Percentiles rank a stretch among this genome's conserved stretches.
phyloP scores from a whole-genome alignment of 1,140 invertebrate genomes.

The Nymphalis io region DNA sequence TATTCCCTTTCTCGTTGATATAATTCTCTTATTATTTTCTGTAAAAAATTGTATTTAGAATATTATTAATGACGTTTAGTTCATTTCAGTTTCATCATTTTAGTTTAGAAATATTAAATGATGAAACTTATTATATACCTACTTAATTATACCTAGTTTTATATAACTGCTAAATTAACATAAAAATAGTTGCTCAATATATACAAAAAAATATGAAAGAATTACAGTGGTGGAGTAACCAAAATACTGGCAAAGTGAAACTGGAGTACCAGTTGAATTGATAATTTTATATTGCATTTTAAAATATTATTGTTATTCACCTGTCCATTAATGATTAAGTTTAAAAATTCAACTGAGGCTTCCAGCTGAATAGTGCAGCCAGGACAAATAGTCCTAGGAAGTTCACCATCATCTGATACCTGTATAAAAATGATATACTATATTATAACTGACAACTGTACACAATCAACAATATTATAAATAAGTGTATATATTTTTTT shows the following conservation, averaged over 20 bases:
- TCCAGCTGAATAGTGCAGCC: slow-evolving; percentile 88
- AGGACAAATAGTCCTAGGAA: slow-evolving; percentile 86
- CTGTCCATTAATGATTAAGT: slow-evolving; percentile 86
- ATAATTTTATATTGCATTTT: neutral
- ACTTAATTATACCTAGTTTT: too few species aligned
- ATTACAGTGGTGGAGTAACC: too few species aligned
- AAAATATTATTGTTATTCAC: slow-evolving; percentile 42
- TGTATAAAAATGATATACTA: slow-evolving; percentile 47
- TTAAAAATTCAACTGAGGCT: slow-evolving; percentile 86
- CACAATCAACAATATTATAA: too few species aligned
- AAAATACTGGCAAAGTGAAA: too few species aligned
- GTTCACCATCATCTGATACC: slow-evolving; percentile 85
- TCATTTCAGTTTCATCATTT: too few species aligned
- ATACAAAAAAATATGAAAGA: too few species aligned
- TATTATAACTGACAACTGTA: too few species aligned
- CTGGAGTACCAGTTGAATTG: neutral
- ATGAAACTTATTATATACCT: too few species aligned
- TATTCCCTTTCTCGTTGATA: slow-evolving; percentile 67
- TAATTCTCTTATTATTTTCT: slow-evolving; percentile 72
- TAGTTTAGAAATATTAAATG: too few species aligned
- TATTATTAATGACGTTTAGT: slow-evolving; percentile 7
- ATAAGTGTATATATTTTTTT: too few species aligned
- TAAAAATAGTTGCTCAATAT: too few species aligned
- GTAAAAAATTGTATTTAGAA: slow-evolving; percentile 17
- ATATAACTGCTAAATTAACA: too few species aligned